Conservation (phyloP, 92 coral and sea anemone genomes). For the Porites evermanni region DNA sequence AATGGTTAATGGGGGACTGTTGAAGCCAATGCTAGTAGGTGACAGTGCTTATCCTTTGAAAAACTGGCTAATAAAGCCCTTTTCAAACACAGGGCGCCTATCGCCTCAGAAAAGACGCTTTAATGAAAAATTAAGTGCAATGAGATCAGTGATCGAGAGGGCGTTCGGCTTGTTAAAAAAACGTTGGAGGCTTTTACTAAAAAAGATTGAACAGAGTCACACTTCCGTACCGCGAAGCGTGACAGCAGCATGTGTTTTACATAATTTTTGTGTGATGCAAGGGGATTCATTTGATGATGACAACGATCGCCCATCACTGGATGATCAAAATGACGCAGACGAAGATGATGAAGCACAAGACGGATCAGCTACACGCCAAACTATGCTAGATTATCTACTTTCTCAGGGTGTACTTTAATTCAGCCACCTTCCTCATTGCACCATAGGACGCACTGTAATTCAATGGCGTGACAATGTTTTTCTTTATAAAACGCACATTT, state of each 20-base stretch:
- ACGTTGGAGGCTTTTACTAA: conserved; percentile 60
- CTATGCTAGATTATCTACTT: conserved; percentile 35
- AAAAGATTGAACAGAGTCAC: conserved; percentile 40
- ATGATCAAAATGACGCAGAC: conserved; percentile 30
- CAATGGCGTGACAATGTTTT: conserved; percentile 30
- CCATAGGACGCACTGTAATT: conserved; percentile 27
- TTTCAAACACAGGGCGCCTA: conserved; percentile 43
- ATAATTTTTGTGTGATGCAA: conserved; percentile 13
- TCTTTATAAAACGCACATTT: conserved; percentile 23
- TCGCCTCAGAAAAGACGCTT: conserved; percentile 35
- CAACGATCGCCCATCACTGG: neutral
- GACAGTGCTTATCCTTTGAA: conserved; percentile 40
- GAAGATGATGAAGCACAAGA: conserved; percentile 45
- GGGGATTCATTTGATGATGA: conserved; percentile 24
- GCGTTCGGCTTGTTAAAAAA: conserved; percentile 70
- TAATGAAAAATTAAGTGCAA: conserved; percentile 48
- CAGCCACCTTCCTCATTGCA: conserved; percentile 33
- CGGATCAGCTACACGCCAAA: conserved; percentile 38
- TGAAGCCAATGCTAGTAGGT: conserved; percentile 66
- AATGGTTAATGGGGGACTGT: conserved; percentile 37
- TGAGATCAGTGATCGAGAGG: conserved; percentile 45
- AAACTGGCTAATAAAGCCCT: conserved; percentile 59
- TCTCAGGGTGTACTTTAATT: conserved; percentile 29
- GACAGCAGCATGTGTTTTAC: conserved; percentile 21
- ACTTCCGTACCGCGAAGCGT: neutral